phyloP scores from a whole-genome alignment of 2,888 invertebrate species.

The Thyatira batis region DNA sequence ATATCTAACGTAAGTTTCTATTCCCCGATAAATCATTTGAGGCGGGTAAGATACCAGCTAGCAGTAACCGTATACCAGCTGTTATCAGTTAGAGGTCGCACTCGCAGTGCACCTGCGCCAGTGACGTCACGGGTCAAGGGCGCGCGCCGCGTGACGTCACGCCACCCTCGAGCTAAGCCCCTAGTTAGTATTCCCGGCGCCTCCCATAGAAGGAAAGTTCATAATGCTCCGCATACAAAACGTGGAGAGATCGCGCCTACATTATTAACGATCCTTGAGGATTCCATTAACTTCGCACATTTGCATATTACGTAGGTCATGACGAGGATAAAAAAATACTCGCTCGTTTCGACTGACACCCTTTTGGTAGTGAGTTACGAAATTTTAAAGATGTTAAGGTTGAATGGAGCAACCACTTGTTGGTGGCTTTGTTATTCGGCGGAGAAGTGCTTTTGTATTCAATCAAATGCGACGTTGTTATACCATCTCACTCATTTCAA shows the following conservation, averaged over 20 bases:
- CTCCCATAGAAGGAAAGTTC: not conserved
- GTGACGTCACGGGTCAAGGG: constrained; percentile 35
- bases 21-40: no score
- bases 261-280: not conserved
- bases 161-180: not conserved
- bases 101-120: constrained; percentile 13
- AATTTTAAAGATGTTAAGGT: not conserved
- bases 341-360: not conserved
- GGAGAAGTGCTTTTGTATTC: no score
- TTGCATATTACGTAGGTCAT: not conserved
- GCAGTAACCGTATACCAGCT: no score
- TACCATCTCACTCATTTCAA: no score
- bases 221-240: not conserved
- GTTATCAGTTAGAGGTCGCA: constrained; percentile 15
- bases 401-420: not conserved
- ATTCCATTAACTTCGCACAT: not conserved
- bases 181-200: not conserved
- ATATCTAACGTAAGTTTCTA: no score
- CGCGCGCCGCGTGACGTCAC: constrained; percentile 9
- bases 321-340: not conserved
- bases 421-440: not conserved
- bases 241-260: not conserved
- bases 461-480: no score
- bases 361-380: not conserved
- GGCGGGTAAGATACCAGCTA: no score